These are phyloP conservation scores for Echinarachnius parma DNA, from an alignment of 53 echinoderm and acorn worm genomes.

Conservation along the genomic window DNA sequence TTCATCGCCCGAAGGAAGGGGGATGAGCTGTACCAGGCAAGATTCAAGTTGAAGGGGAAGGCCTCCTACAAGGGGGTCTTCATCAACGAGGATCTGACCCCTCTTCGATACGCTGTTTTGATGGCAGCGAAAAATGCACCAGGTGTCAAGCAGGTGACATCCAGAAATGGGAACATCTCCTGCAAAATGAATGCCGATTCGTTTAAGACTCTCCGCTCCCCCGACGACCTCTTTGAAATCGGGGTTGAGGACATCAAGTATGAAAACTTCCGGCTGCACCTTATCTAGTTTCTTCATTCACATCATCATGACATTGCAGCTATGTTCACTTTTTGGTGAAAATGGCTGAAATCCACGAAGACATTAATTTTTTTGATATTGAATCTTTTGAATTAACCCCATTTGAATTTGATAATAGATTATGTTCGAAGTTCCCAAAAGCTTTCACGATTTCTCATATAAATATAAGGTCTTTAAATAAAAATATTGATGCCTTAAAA, in stretches of 20 bases:
- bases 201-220: constrained; percentile 19
- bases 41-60: constrained; percentile 12
- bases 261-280: constrained; percentile 12
- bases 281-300: too few species aligned
- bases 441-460: constrained; percentile 12
- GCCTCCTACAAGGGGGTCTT: constrained; percentile 16
- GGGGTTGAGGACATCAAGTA: constrained; percentile 14
- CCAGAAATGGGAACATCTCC: constrained; percentile 21
- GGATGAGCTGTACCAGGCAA: background rate
- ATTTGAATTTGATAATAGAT: constrained; percentile 16
- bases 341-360: constrained; percentile 3
- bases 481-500: constrained; percentile 13
- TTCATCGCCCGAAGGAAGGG: too few species aligned
- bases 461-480: constrained; percentile 27
- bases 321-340: constrained; percentile 3
- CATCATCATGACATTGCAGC: too few species aligned
- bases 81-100: constrained; percentile 18
- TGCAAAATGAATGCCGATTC: constrained; percentile 17
- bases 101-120: constrained; percentile 16
- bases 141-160: constrained; percentile 22
- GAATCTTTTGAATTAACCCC: constrained; percentile 10
- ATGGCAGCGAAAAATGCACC: constrained; percentile 34
- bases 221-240: constrained; percentile 30
- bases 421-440: constrained; percentile 4
- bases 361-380: constrained; percentile 12